Evolutionary conservation across 2,113 vertebrate genomes (phyloP), one percentile per base, ranked within the genome.

Genomic region (Rhinogobius similis): DNA sequence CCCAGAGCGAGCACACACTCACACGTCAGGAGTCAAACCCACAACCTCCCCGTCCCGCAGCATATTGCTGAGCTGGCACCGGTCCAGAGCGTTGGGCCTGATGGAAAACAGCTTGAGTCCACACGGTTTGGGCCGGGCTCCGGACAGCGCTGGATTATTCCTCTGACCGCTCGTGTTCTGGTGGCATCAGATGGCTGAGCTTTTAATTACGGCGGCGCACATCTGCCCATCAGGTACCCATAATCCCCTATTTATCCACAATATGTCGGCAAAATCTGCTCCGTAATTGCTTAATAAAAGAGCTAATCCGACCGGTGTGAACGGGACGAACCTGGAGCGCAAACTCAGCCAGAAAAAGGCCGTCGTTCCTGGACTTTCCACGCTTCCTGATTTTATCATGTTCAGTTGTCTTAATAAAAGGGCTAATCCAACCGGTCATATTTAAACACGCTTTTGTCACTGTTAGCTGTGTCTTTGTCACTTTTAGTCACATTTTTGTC

Each of bases 171-270:
- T 85, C 5, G 18, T n/a, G 24, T 61, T n/a, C 18, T 13, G 27
- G 18, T 10, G 10, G 84, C 67, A 77, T 83, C 82, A 72, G 0
- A 65, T 29, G 72, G 75, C 86, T 88, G 80, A 65, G 80, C 68
- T 86, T 89, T 90, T 91, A 88, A 90, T 91, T 81, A 82, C 58
- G 66, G 32, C 76, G 53, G 50, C 24, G 65, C 89, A 83, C 91
- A 94, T 91, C 91, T 92, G 92, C 90, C 85, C 68, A 29, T 86
- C 91, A 92, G 89, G 91, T 91, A 70, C 86, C 68, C 83, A 58
- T 88, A 87, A 91, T 68, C 79, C 87, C 87, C 86, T 91, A 87
- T 90, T 93, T 91, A 90, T 88, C 86, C 81, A 86, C 92, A 94
- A 93, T 92, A 94, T 92, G 92, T 86, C 86, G 69, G 18, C 77